Percentiles rank a stretch among this genome's conserved stretches.
These are phyloP conservation scores for Cetoscarus ocellatus DNA, from an alignment of 2,797 vertebrate genomes.

Conservation along the genomic window DNA sequence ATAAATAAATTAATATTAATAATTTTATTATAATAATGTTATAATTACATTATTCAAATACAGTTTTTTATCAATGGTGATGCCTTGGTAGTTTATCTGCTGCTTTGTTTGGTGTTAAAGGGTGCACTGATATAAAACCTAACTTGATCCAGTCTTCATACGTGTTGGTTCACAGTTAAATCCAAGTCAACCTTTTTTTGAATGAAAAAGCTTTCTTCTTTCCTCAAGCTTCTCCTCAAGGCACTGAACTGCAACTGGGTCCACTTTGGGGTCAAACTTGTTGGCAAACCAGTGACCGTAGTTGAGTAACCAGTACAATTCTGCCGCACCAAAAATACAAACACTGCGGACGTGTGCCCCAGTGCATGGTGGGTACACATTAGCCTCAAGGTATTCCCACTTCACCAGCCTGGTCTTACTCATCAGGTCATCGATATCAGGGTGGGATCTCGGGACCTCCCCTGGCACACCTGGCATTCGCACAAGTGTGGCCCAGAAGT, in stretches of 20 bases:
- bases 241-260: constrained; percentile 91
- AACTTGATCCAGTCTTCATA: too few relatives aligned
- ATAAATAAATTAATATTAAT: too few relatives aligned
- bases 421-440: constrained; percentile 91
- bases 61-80: too few relatives aligned
- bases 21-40: too few relatives aligned
- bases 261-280: constrained; percentile 93
- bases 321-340: constrained; percentile 91
- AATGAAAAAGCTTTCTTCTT: constrained; percentile 78
- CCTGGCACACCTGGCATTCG: constrained; percentile 91
- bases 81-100: too few relatives aligned
- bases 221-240: constrained; percentile 91
- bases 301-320: constrained; percentile 90
- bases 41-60: too few relatives aligned
- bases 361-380: constrained; percentile 89
- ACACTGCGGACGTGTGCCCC: constrained; percentile 90
- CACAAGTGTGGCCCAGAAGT: constrained; percentile 94
- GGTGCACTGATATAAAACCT: too few relatives aligned
- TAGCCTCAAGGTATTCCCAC: constrained; percentile 90
- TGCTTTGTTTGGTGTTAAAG: too few relatives aligned
- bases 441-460: constrained; percentile 81
- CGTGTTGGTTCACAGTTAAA: too few relatives aligned
- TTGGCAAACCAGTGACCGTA: constrained; percentile 96
- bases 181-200: constrained; percentile 16
- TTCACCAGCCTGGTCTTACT: constrained; percentile 95